Conservation (phyloP, 2,797 vertebrate genomes). For the Enteromius trimaculatus region DNA sequence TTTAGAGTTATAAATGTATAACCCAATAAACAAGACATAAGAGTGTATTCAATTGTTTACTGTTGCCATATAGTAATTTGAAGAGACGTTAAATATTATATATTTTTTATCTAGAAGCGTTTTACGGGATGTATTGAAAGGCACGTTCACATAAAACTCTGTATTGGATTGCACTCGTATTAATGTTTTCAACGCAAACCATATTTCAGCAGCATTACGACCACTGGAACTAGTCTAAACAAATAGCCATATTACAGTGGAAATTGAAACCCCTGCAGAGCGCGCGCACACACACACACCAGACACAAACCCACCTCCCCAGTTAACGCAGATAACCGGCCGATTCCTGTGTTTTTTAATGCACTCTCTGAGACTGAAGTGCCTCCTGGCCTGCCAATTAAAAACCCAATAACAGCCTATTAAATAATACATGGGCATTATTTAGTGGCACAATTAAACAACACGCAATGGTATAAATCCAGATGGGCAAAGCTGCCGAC, state of each 20-base stretch:
- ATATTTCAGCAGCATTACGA: conserved; percentile 14
- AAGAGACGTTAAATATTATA: background rate
- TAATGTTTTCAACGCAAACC: background rate
- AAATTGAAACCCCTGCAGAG: conserved; percentile 38
- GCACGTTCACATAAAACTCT: background rate
- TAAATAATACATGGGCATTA: conserved; percentile 65
- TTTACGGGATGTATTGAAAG: background rate
- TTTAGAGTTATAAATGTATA: background rate
- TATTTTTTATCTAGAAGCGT: background rate
- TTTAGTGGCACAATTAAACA: conserved; percentile 65
- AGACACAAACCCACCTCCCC: conserved; percentile 34
- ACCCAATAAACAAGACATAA: background rate
- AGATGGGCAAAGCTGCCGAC: conserved; percentile 49
- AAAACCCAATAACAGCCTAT: conserved; percentile 61
- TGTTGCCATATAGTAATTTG: conserved; percentile 13
- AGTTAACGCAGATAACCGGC: conserved; percentile 48
- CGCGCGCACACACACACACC: conserved; percentile 12
- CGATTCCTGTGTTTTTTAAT: conserved; percentile 53
- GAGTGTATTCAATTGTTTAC: conserved; percentile 11
- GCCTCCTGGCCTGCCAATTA: conserved; percentile 59
- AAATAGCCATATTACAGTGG: conserved; percentile 31
- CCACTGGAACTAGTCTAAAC: conserved; percentile 25
- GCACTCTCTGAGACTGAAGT: conserved; percentile 51
- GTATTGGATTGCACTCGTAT: background rate
- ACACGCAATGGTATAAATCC: conserved; percentile 47